Evolutionary conservation across 2,888 invertebrate genomes (phyloP), one percentile per base, ranked within the genome.

Genomic region (Ophion slaviceki): DNA sequence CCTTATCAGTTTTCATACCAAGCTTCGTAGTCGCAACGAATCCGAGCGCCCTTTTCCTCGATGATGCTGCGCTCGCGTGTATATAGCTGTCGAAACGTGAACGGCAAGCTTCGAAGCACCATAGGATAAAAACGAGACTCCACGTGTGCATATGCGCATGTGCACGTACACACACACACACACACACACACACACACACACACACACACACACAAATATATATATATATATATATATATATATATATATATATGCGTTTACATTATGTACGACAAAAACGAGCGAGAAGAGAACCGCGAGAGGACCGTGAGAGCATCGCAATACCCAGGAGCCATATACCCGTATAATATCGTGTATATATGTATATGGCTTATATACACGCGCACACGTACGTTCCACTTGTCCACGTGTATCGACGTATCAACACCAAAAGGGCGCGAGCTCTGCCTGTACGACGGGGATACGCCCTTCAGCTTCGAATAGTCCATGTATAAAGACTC

Each of bases 231-330:
- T 6, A 40, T 6, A 40, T 6, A 40, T 6, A 40, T 6, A 40
- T 1, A 40, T 1, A 40, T 1, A 40, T 1, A 40, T 6, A 40
- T 6, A 40, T 36, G 6, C 6, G 6, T 36, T 24, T 3, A 28
- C 11, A 68, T 68, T 24, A 20, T 24, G 32, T 68, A 47, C 10
- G 45, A 47, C 78, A 79, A 68, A 74, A 61, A 78, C 72, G 78
- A 74, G 53, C 79, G 83, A 75, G 70, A 72, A 70, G 79, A 79
- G 79, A 79, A 74, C 62, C 67, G 75, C 74, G 83, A 74, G 72
- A 78, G 57, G 75, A 68, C 74, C 74, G 66, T 67, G 72, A 74
- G 59, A 66, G 78, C 74, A 83, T 70, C 75, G 79, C 79, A 70
- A 79, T 83, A 79, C 78, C 79, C 67, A 74, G 77, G 61, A 72